Conservation (phyloP, 1,140 invertebrate genomes). For the Procambarus virginalis region DNA sequence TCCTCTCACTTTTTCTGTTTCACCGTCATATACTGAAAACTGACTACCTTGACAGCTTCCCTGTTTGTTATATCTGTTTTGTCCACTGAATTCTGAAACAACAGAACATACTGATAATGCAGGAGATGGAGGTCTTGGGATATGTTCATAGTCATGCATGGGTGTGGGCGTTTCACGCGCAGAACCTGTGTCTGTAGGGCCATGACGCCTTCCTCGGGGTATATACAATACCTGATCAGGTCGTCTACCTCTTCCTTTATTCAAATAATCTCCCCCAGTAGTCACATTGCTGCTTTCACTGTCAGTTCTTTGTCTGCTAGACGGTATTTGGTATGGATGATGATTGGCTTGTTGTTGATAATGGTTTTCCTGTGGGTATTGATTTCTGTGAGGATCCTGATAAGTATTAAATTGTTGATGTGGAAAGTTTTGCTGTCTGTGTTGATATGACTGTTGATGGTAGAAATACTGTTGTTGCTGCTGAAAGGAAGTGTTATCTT, state of each 20-base stretch:
- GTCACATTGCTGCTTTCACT: slow-evolving; percentile 48
- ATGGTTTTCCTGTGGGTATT: slow-evolving; percentile 28
- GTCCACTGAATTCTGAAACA: slow-evolving; percentile 69
- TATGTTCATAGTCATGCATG: slow-evolving; percentile 34
- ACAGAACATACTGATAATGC: slow-evolving; percentile 57
- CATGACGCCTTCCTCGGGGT: slow-evolving; percentile 40
- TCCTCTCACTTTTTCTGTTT: slow-evolving; percentile 43
- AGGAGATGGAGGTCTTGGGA: slow-evolving; percentile 43
- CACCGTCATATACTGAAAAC: slow-evolving; percentile 62
- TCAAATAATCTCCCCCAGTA: not conserved
- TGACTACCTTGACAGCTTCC: slow-evolving; percentile 61
- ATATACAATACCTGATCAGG: slow-evolving; percentile 54
- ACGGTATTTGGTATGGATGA: not conserved
- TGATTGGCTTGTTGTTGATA: slow-evolving; percentile 9
- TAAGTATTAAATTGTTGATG: slow-evolving; percentile 5
- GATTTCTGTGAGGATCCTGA: not conserved
- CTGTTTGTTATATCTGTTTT: slow-evolving; percentile 58
- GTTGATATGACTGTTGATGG: not conserved
- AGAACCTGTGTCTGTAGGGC: not conserved
- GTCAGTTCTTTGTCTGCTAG: slow-evolving; percentile 48
- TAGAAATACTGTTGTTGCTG: not conserved
- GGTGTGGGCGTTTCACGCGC: slow-evolving; percentile 54
- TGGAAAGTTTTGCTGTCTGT: not conserved
- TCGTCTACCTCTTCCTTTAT: slow-evolving; percentile 33
- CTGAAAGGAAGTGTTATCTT: slow-evolving; percentile 5